A percentile compares a stretch with the other conserved stretches of the same genome.
Conservation (phyloP, 2,888 invertebrate species). For the Cryptocephalus primarius region DNA sequence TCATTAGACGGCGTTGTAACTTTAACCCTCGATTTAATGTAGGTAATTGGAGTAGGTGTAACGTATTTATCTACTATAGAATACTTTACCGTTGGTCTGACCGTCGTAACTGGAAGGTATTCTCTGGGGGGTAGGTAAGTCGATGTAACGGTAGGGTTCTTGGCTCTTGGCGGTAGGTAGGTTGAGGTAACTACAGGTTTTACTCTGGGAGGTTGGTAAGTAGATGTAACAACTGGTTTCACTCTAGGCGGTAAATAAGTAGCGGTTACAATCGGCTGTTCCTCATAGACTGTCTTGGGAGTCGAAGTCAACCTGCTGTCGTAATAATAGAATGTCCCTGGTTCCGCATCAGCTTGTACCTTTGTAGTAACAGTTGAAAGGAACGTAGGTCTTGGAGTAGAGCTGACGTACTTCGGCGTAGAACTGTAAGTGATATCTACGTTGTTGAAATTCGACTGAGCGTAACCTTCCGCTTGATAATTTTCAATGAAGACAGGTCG, state of each 20-base stretch:
- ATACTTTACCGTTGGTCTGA: neutral
- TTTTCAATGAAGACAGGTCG: slow-evolving; percentile 7
- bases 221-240: neutral
- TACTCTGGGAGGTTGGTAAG: no score
- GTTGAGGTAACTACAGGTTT: neutral
- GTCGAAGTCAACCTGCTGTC: neutral
- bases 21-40: slow-evolving; percentile 2
- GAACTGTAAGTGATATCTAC: no score
- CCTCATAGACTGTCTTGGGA: slow-evolving; percentile 1
- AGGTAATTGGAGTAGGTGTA: slow-evolving; percentile 4
- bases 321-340: slow-evolving; percentile 13
- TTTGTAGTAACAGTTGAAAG: slow-evolving; percentile 33
- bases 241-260: slow-evolving; percentile 3
- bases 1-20: slow-evolving; percentile 5
- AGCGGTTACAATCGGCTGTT: slow-evolving; percentile 2
- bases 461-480: slow-evolving; percentile 7
- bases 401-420: slow-evolving; percentile 7
- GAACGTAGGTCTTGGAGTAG: slow-evolving; percentile 32
- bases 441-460: neutral
- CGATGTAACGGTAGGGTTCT: neutral
- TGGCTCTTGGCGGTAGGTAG: slow-evolving; percentile 1
- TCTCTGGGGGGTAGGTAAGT: slow-evolving; percentile 7
- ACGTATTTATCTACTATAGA: neutral
- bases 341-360: slow-evolving; percentile 15
- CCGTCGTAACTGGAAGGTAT: slow-evolving; percentile 11